These are phyloP conservation scores for Beroe forskalii DNA, from an alignment of 37 sponge, comb jelly and placozoan genomes.

Conservation along the genomic window DNA sequence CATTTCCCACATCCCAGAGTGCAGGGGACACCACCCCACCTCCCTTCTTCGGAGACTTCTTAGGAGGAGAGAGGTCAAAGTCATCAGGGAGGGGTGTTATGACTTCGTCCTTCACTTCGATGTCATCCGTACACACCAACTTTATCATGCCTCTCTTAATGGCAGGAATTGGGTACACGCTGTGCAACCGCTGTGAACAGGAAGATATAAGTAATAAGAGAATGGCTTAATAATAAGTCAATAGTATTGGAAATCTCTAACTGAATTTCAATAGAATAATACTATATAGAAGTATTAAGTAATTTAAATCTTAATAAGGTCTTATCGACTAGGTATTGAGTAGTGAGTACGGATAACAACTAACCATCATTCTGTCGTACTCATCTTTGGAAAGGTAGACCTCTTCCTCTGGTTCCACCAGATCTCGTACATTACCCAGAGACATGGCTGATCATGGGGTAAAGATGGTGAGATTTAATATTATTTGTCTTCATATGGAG, in stretches of 20 bases:
- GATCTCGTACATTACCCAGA: neutral
- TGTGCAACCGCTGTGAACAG: slow-evolving; percentile 24
- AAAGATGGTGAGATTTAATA: no score
- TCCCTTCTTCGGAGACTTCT: neutral
- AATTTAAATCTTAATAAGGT: neutral
- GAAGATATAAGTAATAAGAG: neutral
- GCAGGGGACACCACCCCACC: neutral
- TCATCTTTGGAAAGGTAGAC: slow-evolving; percentile 56
- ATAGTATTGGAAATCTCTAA: no score
- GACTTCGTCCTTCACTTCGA: slow-evolving; percentile 36
- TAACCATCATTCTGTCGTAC: slow-evolving; percentile 27
- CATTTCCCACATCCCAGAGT: slow-evolving; percentile 48
- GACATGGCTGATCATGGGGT: no score
- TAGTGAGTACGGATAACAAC: no score
- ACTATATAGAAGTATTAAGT: neutral
- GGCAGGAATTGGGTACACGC: slow-evolving; percentile 40
- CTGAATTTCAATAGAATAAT: neutral
- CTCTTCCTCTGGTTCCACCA: slow-evolving; percentile 25
- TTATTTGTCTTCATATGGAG: no score
- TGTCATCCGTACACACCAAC: slow-evolving; percentile 32
- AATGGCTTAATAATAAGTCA: neutral
- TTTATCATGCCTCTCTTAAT: slow-evolving; percentile 37
- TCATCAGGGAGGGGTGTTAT: slow-evolving; percentile 39
- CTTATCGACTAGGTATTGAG: no score
- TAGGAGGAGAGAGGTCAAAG: neutral